Conservation (phyloP, 2,888 invertebrate genomes). For the Neuroscelio doddi region DNA sequence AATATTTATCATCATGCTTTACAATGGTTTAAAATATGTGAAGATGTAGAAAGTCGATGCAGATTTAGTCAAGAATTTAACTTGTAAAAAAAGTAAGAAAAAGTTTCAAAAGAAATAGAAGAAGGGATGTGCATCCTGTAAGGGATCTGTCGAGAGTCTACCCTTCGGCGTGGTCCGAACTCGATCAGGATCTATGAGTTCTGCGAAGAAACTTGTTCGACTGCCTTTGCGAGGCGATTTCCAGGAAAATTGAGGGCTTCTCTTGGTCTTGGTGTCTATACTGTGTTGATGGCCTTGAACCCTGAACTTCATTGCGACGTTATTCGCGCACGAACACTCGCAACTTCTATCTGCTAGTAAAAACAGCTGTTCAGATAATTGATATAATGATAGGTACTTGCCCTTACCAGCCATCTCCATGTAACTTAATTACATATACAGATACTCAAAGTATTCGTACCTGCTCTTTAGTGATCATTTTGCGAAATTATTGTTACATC, state of each 20-base stretch:
- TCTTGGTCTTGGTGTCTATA: conserved; percentile 1
- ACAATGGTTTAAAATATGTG: too few species aligned
- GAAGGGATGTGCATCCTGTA: neutral
- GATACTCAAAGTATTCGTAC: conserved; percentile 1
- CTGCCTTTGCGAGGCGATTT: neutral
- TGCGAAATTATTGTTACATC: conserved; percentile 8
- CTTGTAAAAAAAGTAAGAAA: neutral
- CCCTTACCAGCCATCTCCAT: conserved; percentile 17
- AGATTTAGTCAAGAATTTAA: too few species aligned
- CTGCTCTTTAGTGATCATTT: conserved; percentile 8
- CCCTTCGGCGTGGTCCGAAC: neutral
- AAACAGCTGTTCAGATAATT: conserved; percentile 15
- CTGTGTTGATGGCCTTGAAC: conserved; percentile 34
- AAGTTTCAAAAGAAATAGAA: neutral
- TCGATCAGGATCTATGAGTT: neutral
- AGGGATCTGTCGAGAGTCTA: neutral
- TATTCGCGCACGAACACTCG: conserved; percentile 3
- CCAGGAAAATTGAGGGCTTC: conserved; percentile 4
- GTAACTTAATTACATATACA: conserved; percentile 23
- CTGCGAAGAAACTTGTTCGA: neutral
- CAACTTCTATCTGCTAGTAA: neutral
- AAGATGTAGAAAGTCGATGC: too few species aligned
- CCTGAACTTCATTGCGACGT: conserved; percentile 20
- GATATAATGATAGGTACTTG: conserved; percentile 24
- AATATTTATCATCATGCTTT: too few species aligned